Evolutionary conservation across 2,888 invertebrate species (phyloP).

Genomic region (Chelonus formosanus): DNA sequence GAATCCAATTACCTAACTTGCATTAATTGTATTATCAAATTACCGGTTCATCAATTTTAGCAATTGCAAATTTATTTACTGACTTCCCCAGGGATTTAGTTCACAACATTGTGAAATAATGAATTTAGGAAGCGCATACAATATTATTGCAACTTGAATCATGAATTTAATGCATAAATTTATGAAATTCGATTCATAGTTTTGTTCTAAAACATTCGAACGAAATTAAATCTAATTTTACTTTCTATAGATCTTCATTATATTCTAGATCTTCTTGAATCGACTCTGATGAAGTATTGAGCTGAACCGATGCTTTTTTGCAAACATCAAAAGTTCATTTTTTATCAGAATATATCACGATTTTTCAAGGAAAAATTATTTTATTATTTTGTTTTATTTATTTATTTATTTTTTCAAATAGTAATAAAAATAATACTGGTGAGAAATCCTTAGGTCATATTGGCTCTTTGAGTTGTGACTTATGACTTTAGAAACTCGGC

Average conservation of each 20-base stretch:
- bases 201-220: not conserved
- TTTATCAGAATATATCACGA: no score
- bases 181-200: constrained; percentile 9
- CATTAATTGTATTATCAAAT: constrained; percentile 1
- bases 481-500: constrained; percentile 36
- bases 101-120: not conserved
- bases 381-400: no score
- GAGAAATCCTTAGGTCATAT: constrained; percentile 33
- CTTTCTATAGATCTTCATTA: no score
- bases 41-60: not conserved
- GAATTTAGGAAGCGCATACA: constrained; percentile 8
- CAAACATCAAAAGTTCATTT: no score
- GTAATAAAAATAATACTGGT: constrained; percentile 11
- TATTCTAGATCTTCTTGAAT: no score
- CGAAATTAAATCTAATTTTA: no score
- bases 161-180: not conserved
- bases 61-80: constrained; percentile 15
- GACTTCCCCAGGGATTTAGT: not conserved
- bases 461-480: constrained; percentile 35
- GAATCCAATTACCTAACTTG: not conserved
- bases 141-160: not conserved
- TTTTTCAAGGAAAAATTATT: no score
- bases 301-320: no score
- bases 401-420: no score
- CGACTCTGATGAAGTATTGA: no score